Percentiles rank a stretch among this genome's conserved stretches.
Conservation (phyloP, 35 echinoderm and acorn worm species). For the Ophioderma brevispina region DNA sequence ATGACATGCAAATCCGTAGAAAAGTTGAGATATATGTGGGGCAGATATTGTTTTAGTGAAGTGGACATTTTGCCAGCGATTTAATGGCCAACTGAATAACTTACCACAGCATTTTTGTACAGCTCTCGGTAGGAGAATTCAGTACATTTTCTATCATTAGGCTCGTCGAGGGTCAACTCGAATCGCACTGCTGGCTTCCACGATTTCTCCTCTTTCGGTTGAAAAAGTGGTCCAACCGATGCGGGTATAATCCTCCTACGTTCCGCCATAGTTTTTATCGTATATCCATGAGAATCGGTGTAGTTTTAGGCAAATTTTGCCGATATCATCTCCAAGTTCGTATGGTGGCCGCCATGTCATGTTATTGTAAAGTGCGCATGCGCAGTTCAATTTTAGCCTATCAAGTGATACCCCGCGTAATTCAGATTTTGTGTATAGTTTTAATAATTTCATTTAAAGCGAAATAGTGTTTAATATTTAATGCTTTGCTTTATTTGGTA, state of each 20-base stretch:
- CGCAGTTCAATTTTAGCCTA: slow-evolving; percentile 43
- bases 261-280: slow-evolving; percentile 88
- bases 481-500: too few species aligned
- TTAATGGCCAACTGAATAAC: slow-evolving; percentile 50
- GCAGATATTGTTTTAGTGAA: slow-evolving; percentile 57
- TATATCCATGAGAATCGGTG: slow-evolving; percentile 17
- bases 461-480: too few species aligned
- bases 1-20: not conserved
- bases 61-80: slow-evolving; percentile 18
- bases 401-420: not conserved
- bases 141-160: slow-evolving; percentile 82
- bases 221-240: slow-evolving; percentile 87
- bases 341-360: slow-evolving; percentile 72
- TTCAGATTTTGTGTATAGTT: too few species aligned
- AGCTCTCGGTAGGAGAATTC: slow-evolving; percentile 85
- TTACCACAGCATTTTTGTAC: slow-evolving; percentile 92
- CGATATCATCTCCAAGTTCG: slow-evolving; percentile 27
- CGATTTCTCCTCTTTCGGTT: slow-evolving; percentile 65
- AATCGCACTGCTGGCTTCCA: slow-evolving; percentile 76
- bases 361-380: slow-evolving; percentile 79
- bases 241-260: slow-evolving; percentile 97
- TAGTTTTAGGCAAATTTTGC: slow-evolving; percentile 64
- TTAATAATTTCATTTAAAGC: too few species aligned
- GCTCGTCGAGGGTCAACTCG: slow-evolving; percentile 78
- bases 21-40: slow-evolving; percentile 38